These are phyloP conservation scores for Cosmia pyralina DNA, from an alignment of 2,888 invertebrate genomes.

Conservation along the genomic window DNA sequence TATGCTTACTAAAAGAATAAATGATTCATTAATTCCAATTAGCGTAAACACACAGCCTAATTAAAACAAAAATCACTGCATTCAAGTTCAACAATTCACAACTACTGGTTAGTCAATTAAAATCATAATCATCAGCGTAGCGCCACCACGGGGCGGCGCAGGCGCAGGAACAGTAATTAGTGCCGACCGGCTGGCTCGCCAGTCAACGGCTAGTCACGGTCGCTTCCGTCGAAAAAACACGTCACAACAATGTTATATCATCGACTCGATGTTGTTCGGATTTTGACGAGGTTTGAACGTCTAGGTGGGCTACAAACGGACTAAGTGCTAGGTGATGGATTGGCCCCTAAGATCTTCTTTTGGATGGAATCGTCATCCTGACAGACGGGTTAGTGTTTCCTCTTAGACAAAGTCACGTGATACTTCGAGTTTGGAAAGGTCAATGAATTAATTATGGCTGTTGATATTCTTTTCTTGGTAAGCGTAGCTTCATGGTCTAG, in stretches of 20 bases:
- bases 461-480: neutral
- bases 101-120: constrained; percentile 62
- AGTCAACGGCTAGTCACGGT: constrained; percentile 60
- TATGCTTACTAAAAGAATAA: neutral
- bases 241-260: constrained; percentile 64
- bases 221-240: constrained; percentile 65
- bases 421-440: neutral
- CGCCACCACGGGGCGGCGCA: constrained; percentile 57
- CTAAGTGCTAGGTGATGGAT: constrained; percentile 48
- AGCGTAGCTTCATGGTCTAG: too few species aligned
- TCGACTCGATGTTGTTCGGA: constrained; percentile 27
- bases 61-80: constrained; percentile 51
- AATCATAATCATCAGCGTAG: constrained; percentile 63
- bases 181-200: constrained; percentile 59
- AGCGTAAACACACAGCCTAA: constrained; percentile 11
- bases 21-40: constrained; percentile 8
- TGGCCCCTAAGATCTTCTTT: constrained; percentile 13
- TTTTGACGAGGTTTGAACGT: constrained; percentile 45
- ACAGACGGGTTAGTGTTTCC: neutral
- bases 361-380: neutral
- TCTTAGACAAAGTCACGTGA: neutral
- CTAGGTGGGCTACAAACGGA: constrained; percentile 43
- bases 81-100: constrained; percentile 53
- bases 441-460: neutral
- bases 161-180: constrained; percentile 56